Percentiles rank a stretch among this genome's conserved stretches.
These are phyloP conservation scores for Drosophila parvula DNA, from an alignment of 1,140 invertebrate species.

Conservation along the genomic window DNA sequence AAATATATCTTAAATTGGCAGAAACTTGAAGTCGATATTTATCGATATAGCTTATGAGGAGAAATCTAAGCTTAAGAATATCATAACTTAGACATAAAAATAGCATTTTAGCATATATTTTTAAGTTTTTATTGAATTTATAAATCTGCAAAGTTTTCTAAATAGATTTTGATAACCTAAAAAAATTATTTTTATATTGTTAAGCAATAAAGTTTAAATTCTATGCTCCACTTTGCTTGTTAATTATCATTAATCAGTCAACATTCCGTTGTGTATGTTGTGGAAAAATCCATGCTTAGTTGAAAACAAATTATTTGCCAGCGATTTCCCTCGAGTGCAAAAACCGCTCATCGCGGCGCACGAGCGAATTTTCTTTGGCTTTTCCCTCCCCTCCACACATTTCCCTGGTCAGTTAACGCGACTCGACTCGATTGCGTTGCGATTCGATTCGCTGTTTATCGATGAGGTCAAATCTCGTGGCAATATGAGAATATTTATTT, in stretches of 20 bases:
- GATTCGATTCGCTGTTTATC: slow-evolving; percentile 21
- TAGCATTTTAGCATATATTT: too few species aligned
- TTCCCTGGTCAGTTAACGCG: neutral
- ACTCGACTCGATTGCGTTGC: neutral
- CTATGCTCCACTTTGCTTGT: neutral
- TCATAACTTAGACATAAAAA: too few species aligned
- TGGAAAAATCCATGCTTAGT: slow-evolving; percentile 4
- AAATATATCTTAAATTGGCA: too few species aligned
- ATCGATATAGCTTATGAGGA: too few species aligned
- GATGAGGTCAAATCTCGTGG: slow-evolving; percentile 24
- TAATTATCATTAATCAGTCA: slow-evolving; percentile 1
- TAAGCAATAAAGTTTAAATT: too few species aligned
- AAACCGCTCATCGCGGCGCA: neutral
- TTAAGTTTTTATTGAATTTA: too few species aligned
- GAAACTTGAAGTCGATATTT: too few species aligned
- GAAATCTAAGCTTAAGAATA: too few species aligned
- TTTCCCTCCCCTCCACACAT: neutral
- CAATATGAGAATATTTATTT: slow-evolving; percentile 21
- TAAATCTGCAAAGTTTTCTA: too few species aligned
- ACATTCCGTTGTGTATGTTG: too few species aligned
- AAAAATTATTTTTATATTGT: too few species aligned
- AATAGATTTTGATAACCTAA: too few species aligned
- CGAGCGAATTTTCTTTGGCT: slow-evolving; percentile 1
- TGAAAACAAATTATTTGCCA: slow-evolving; percentile 2
- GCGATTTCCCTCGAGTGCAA: neutral